Percentiles rank a stretch among this genome's conserved stretches.
Conservation (phyloP, 2,797 vertebrate species). For the Xyrichtys novacula region DNA sequence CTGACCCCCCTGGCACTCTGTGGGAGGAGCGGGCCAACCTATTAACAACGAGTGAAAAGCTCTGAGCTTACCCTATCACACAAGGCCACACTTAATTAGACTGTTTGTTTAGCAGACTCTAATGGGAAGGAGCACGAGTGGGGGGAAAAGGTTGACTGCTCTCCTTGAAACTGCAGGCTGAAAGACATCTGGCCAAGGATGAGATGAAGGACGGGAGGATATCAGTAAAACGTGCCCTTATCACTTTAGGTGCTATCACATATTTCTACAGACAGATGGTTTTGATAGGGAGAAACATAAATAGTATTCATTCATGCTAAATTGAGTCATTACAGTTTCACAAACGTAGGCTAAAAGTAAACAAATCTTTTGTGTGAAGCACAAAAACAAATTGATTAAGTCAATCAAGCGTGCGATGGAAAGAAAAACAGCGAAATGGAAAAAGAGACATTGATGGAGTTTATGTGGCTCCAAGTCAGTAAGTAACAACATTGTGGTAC, state of each 20-base stretch:
- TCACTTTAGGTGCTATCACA: slow-evolving; percentile 15
- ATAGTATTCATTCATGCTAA: slow-evolving; percentile 31
- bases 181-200: slow-evolving; percentile 73
- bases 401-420: slow-evolving; percentile 11
- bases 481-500: slow-evolving; percentile 48
- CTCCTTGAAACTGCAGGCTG: slow-evolving; percentile 69
- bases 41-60: slow-evolving; percentile 72
- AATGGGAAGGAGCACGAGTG: slow-evolving; percentile 51
- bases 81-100: slow-evolving; percentile 78
- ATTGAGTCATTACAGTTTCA: slow-evolving; percentile 37
- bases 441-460: slow-evolving; percentile 18
- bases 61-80: slow-evolving; percentile 61
- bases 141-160: slow-evolving; percentile 45
- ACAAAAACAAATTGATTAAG: slow-evolving; percentile 42
- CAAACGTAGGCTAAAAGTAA: slow-evolving; percentile 27
- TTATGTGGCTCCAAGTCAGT: slow-evolving; percentile 44
- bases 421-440: neutral
- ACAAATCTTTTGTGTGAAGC: slow-evolving; percentile 27
- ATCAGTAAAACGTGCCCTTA: slow-evolving; percentile 25
- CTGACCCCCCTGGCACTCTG: slow-evolving; percentile 54
- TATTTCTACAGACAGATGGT: slow-evolving; percentile 51
- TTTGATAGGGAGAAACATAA: slow-evolving; percentile 34
- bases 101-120: slow-evolving; percentile 74
- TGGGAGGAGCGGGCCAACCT: slow-evolving; percentile 62
- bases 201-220: slow-evolving; percentile 37